Evolutionary conservation across 2,888 invertebrate genomes (phyloP).

Genomic region (Tenodera sinensis): DNA sequence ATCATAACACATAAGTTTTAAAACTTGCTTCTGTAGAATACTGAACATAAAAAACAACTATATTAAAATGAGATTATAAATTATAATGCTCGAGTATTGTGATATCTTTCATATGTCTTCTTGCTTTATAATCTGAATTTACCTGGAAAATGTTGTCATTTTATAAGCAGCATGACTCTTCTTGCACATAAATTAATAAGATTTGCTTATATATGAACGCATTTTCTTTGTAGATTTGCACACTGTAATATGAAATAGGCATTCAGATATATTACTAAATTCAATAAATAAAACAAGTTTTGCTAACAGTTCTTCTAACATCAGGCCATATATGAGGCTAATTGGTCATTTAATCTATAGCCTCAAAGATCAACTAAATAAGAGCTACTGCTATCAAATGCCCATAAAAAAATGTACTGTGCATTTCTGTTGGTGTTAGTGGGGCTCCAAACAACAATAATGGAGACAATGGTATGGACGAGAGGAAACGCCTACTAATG

Average conservation of each 20-base stretch:
- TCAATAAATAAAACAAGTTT: background rate
- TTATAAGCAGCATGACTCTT: background rate
- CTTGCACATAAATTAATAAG: background rate
- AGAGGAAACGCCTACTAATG: constrained; percentile 23
- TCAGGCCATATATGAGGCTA: background rate
- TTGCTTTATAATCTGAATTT: background rate
- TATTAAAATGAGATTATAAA: background rate
- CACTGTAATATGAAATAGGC: background rate
- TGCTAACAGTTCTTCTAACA: background rate
- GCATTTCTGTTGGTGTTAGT: background rate
- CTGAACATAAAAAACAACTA: background rate
- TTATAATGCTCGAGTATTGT: background rate
- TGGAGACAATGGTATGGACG: constrained; percentile 26
- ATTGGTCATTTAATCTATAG: background rate
- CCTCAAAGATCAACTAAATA: background rate
- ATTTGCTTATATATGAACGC: background rate
- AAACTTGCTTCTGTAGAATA: background rate
- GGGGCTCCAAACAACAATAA: constrained; percentile 27
- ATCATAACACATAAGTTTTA: background rate
- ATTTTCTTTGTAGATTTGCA: background rate
- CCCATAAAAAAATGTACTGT: background rate
- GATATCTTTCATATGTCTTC: background rate
- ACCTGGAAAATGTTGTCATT: background rate
- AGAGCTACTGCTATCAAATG: background rate
- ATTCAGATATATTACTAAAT: background rate